phyloP scores from a whole-genome alignment of 2,888 invertebrate species.

The Philopedon plagiatum region DNA sequence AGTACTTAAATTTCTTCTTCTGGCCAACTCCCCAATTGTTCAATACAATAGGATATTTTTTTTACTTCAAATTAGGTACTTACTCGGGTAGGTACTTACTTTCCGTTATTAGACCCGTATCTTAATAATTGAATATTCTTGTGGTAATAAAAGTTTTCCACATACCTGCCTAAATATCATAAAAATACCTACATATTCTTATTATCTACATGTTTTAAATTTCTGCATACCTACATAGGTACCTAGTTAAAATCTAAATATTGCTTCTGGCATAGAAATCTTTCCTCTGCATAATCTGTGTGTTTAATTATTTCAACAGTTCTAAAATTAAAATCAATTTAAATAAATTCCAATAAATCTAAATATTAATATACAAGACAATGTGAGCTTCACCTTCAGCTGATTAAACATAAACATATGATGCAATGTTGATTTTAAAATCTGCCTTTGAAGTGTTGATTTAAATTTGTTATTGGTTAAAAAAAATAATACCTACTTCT shows the following conservation, averaged over 20 bases:
- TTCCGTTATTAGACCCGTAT: no score
- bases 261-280: slow-evolving; percentile 5
- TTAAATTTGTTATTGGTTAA: neutral
- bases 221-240: neutral
- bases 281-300: slow-evolving; percentile 10
- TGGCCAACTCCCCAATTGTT: no score
- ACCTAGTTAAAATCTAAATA: neutral
- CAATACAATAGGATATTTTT: no score
- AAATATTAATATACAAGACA: slow-evolving; percentile 21
- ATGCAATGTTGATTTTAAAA: slow-evolving; percentile 13
- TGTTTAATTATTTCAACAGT: slow-evolving; percentile 11
- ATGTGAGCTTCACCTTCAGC: slow-evolving; percentile 33
- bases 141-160: no score
- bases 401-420: slow-evolving; percentile 40
- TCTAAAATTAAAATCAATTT: slow-evolving; percentile 27
- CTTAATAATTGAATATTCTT: no score
- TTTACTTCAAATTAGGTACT: slow-evolving; percentile 13
- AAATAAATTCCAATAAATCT: slow-evolving; percentile 14
- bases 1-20: no score
- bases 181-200: no score
- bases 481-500: neutral
- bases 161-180: no score
- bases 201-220: no score
- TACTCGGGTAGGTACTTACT: neutral
- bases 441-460: slow-evolving; percentile 1